Conservation (phyloP, 2,113 vertebrate species). For the Prionailurus viverrinus region DNA sequence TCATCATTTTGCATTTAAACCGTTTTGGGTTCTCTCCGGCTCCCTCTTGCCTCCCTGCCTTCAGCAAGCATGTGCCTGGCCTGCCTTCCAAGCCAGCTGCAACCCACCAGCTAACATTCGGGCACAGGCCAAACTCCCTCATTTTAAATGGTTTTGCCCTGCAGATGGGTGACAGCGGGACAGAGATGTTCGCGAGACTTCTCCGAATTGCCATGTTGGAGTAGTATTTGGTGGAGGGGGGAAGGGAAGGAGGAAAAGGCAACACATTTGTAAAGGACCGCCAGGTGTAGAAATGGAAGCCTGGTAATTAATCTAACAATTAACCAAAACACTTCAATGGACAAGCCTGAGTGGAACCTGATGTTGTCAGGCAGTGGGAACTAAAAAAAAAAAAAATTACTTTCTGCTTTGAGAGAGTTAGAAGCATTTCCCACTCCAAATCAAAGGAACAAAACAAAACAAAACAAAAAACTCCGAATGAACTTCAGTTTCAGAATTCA, state of each 20-base stretch:
- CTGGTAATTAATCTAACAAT: not conserved
- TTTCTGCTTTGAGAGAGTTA: conserved; percentile 48
- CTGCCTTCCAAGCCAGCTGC: not conserved
- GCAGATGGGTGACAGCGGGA: not conserved
- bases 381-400: not conserved
- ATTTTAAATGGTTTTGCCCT: conserved; percentile 7
- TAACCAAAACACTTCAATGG: conserved; percentile 31
- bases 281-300: not conserved
- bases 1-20: not conserved
- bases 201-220: not conserved
- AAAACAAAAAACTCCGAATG: conserved; percentile 47
- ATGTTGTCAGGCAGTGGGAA: conserved; percentile 39
- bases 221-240: not conserved
- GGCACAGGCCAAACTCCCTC: not conserved
- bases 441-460: not conserved
- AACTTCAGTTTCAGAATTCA: conserved; percentile 52
- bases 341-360: conserved; percentile 19
- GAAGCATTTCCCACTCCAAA: conserved; percentile 44
- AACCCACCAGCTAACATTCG: not conserved
- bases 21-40: not conserved
- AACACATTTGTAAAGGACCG: not conserved
- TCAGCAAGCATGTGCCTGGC: not conserved
- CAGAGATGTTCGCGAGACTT: not conserved
- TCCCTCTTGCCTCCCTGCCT: not conserved
- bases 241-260: not conserved